Conservation (phyloP, 2,113 vertebrate genomes). For the Gnathonemus longibarbis region DNA sequence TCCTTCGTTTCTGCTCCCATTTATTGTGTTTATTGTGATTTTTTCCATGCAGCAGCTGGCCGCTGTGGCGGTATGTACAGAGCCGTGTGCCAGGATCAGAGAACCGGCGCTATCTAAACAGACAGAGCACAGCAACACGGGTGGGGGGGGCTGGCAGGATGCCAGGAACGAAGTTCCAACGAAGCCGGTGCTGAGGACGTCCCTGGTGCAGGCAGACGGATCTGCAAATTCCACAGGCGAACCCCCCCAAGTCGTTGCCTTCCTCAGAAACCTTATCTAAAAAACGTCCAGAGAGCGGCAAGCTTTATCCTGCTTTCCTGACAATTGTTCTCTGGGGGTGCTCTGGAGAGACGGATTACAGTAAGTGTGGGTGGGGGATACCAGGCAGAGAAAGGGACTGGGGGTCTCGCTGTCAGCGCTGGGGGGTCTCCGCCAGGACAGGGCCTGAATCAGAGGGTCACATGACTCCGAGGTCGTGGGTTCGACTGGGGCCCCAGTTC, state of each 20-base stretch:
- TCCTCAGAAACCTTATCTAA: background rate
- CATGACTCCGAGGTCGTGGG: background rate
- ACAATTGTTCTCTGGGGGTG: background rate
- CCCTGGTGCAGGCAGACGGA: background rate
- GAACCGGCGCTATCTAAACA: background rate
- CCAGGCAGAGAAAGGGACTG: background rate
- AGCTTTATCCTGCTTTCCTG: constrained; percentile 7
- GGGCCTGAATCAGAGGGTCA: background rate
- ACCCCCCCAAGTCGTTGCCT: background rate
- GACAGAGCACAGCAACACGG: background rate
- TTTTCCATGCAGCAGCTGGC: background rate
- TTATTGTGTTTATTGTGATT: background rate
- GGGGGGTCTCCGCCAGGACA: background rate
- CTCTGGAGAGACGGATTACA: background rate
- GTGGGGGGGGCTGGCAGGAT: background rate
- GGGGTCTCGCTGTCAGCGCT: background rate
- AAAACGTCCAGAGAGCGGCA: background rate
- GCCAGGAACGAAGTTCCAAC: background rate
- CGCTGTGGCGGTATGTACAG: background rate
- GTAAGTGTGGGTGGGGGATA: background rate
- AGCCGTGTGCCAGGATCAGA: background rate
- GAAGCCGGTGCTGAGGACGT: background rate
- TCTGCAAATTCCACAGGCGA: background rate
- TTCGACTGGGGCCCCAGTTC: background rate
- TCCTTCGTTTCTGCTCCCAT: background rate